Conservation (phyloP, 2,888 invertebrate species). For the Digitonthophagus gazella region DNA sequence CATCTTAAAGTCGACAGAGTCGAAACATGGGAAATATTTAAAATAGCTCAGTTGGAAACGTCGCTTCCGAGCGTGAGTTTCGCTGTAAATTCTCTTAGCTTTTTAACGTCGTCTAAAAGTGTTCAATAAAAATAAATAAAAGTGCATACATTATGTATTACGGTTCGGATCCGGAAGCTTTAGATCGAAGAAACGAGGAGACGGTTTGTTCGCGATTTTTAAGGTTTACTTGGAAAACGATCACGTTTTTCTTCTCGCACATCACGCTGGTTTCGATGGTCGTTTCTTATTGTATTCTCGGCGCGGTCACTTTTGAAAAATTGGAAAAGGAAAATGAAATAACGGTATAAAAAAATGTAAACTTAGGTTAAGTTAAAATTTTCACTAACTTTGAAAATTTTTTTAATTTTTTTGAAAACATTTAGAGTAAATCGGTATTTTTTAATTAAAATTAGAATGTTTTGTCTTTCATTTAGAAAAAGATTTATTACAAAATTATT, state of each 20-base stretch:
- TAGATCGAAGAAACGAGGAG: slow-evolving; percentile 44
- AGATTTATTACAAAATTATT: too few relatives aligned
- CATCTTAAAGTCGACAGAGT: too few relatives aligned
- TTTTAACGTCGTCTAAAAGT: background rate
- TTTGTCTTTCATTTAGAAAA: too few relatives aligned
- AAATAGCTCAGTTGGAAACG: too few relatives aligned
- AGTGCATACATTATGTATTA: slow-evolving; percentile 34
- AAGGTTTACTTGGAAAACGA: slow-evolving; percentile 74
- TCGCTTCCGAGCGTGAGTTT: too few relatives aligned
- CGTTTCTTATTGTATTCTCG: slow-evolving; percentile 85
- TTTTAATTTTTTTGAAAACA: too few relatives aligned
- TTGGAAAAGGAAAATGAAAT: slow-evolving; percentile 74
- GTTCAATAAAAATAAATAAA: background rate
- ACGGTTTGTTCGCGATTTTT: slow-evolving; percentile 57
- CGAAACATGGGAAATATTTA: too few relatives aligned
- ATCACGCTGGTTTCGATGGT: slow-evolving; percentile 84
- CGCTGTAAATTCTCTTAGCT: too few relatives aligned
- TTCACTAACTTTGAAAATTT: too few relatives aligned
- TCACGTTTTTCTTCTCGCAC: slow-evolving; percentile 85
- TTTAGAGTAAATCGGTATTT: too few relatives aligned
- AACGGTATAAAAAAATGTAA: slow-evolving; percentile 55
- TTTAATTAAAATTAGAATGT: too few relatives aligned
- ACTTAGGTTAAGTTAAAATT: slow-evolving; percentile 5
- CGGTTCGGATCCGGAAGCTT: slow-evolving; percentile 44
- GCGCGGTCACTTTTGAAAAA: slow-evolving; percentile 79